Base-by-base conservation (phyloP, 23 tunicate species). In the Ascidia mentula region DNA sequence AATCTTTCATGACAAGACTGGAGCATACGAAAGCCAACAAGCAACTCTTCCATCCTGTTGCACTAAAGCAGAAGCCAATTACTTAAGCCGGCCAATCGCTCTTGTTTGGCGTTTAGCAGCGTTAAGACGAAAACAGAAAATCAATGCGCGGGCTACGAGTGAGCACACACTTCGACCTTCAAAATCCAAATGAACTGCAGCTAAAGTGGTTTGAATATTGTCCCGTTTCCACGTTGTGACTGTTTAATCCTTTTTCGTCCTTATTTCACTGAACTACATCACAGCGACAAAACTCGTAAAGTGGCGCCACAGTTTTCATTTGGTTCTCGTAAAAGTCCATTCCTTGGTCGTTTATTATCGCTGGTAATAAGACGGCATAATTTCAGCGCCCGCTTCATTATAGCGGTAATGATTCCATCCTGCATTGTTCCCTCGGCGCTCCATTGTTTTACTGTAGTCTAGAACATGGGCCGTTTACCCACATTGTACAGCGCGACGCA, bases 51-150 rank as follows among this genome's bases (percentile, higher is more conserved):
- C n/a, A n/a, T n/a, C n/a, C n/a, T n/a, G n/a, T n/a, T n/a, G n/a
- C n/a, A n/a, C n/a, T n/a, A n/a, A n/a, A n/a, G 28, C 13, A 53
- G 65, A 53, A 53, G 65, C 65, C 65, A 53, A 53, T 53, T 53
- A 53, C 65, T 53, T 53, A 20, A 9, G 65, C 12, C 13, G 65
- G 24, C 65, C 65, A 53, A 53, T 53, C 65, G 65, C 65, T 53
- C 65, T 53, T 53, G 65, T 53, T 53, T 6, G 65, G 65, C 65
- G 65, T 53, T 53, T 53, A 53, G 65, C 24, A 28, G 65, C 65
- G 65, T 26, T 9, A 3, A n/a, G n/a, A 5, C 22, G 13, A 42
- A 53, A 53, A 9, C 65, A 53, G 65, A 53, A 53, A 53, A 53
- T 53, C 65, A 53, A 53, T 53, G 65, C 24, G 65, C 13, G 13